Conservation (phyloP, 2,113 vertebrate species). For the Microcebus tavaratra region DNA sequence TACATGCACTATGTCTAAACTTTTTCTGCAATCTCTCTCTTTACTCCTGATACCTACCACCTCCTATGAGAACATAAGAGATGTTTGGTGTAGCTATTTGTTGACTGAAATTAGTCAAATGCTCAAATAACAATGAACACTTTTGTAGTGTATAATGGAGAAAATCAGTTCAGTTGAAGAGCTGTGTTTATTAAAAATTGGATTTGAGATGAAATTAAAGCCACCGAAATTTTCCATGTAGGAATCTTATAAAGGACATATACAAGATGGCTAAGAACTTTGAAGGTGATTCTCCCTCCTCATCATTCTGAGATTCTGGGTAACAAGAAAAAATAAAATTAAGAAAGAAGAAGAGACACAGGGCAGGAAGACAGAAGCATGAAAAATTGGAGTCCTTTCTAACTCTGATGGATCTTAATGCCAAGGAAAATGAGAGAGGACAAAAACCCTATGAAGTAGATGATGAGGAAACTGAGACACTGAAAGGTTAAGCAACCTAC, state of each 20-base stretch:
- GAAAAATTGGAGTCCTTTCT: not conserved
- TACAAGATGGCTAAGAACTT: not conserved
- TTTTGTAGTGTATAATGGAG: not conserved
- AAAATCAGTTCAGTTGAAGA: constrained; percentile 25
- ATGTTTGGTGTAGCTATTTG: not conserved
- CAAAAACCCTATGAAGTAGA: not conserved
- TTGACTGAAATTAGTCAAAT: constrained; percentile 28
- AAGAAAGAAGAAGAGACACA: not conserved
- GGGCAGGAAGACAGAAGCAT: not conserved
- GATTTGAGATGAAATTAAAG: constrained; percentile 12
- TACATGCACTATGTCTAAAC: not conserved
- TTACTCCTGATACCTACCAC: not conserved
- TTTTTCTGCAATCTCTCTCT: not conserved
- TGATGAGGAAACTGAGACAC: not conserved
- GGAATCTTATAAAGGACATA: not conserved
- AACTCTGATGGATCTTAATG: not conserved
- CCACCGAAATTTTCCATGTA: not conserved
- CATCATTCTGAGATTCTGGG: not conserved
- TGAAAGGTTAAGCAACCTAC: not conserved
- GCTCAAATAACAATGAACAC: not conserved
- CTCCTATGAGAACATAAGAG: not conserved
- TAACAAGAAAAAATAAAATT: constrained; percentile 8
- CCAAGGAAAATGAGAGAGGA: not conserved
- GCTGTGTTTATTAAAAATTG: constrained; percentile 21
- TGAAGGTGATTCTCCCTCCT: not conserved